phyloP scores from a whole-genome alignment of 2,113 vertebrate species.

The Scortum barcoo region DNA sequence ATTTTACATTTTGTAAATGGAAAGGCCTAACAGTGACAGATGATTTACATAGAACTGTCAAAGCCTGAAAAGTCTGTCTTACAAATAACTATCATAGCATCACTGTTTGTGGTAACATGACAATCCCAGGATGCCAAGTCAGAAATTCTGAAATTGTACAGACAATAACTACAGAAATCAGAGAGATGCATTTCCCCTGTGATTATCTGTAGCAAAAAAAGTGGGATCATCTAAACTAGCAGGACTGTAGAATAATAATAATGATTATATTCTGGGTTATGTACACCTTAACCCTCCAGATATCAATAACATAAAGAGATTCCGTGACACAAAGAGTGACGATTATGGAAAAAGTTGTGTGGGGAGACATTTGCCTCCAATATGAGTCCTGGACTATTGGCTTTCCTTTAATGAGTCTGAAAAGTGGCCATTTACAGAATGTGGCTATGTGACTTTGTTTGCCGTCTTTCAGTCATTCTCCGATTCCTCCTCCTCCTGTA shows the following conservation, averaged over 20 bases:
- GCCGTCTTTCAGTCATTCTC: constrained; percentile 34
- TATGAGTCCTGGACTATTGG: constrained; percentile 46
- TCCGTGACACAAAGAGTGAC: constrained; percentile 27
- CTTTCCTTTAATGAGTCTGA: constrained; percentile 61
- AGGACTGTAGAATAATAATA: background rate
- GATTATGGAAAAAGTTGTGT: constrained; percentile 38
- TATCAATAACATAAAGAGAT: constrained; percentile 47
- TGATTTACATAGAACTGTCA: background rate
- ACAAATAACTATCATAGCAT: background rate
- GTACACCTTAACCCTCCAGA: constrained; percentile 17
- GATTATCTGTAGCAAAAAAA: background rate
- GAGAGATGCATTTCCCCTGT: background rate
- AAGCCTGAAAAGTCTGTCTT: background rate
- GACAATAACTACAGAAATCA: background rate
- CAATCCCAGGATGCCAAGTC: background rate
- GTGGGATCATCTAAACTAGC: background rate
- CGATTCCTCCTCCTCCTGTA: constrained; percentile 26
- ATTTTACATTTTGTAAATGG: background rate
- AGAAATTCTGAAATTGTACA: background rate
- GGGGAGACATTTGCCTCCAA: constrained; percentile 13
- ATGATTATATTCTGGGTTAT: constrained; percentile 28
- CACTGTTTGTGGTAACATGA: background rate
- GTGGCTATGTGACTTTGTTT: constrained; percentile 26
- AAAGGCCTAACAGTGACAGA: background rate
- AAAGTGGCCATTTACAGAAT: constrained; percentile 55